Conservation (phyloP, 2,113 vertebrate species). For the Galbula dea region DNA sequence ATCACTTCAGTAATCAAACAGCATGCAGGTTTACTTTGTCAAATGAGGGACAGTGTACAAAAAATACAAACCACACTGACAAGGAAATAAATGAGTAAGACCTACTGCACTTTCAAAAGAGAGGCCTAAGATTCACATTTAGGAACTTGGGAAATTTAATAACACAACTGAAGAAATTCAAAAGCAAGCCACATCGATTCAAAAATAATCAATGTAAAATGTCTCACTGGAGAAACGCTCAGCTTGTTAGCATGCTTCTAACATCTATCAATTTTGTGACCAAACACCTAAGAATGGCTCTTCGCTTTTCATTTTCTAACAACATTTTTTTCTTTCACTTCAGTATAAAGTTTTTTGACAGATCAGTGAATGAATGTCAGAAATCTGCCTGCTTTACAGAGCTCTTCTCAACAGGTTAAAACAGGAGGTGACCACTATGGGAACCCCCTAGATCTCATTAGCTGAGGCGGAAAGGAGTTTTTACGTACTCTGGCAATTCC, state of each 20-base stretch:
- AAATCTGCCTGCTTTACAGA: background rate
- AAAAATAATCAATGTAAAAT: background rate
- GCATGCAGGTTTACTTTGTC: background rate
- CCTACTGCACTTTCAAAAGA: background rate
- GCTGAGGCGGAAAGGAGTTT: background rate
- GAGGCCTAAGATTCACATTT: background rate
- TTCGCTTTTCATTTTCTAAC: background rate
- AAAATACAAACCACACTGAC: background rate
- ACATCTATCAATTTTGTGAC: background rate
- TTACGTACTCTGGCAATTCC: background rate
- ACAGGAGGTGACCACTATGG: background rate
- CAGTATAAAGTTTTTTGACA: background rate
- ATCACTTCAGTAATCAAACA: background rate
- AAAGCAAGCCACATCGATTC: background rate
- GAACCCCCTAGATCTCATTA: background rate
- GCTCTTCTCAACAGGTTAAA: background rate
- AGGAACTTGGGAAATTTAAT: background rate
- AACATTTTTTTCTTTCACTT: too few relatives aligned
- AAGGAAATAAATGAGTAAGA: background rate
- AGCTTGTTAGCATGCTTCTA: background rate
- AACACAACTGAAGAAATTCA: background rate
- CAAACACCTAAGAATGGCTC: background rate
- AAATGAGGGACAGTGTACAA: background rate
- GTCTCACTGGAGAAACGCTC: background rate
- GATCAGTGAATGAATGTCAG: background rate